Conservation (phyloP, 1,140 invertebrate genomes). For the Drosophila nasuta region DNA sequence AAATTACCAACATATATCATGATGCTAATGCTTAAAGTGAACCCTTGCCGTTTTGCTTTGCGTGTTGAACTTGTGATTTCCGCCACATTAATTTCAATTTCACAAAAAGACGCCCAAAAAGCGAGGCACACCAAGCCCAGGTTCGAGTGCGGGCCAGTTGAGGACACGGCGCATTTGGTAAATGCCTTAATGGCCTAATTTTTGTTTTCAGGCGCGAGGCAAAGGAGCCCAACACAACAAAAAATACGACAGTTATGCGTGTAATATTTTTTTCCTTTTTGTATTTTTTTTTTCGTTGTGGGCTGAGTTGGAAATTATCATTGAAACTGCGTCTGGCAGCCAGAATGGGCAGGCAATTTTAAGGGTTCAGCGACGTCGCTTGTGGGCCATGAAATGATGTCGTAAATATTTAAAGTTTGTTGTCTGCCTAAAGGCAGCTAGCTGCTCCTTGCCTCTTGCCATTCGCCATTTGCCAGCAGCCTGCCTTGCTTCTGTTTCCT, state of each 20-base stretch:
- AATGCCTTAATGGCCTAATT: conserved; percentile 83
- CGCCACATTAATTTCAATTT: conserved; percentile 82
- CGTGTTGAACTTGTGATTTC: conserved; percentile 82
- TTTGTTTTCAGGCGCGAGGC: conserved; percentile 64
- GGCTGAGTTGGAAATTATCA: conserved; percentile 66
- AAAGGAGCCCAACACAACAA: conserved; percentile 10
- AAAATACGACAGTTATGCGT: conserved; percentile 77
- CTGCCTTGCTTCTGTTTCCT: neutral
- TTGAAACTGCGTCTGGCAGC: conserved; percentile 54
- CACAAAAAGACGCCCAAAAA: conserved; percentile 61
- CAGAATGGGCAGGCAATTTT: conserved; percentile 32
- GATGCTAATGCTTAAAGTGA: conserved; percentile 59
- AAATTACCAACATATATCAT: conserved; percentile 78
- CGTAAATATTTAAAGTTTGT: conserved; percentile 83
- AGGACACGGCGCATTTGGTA: conserved; percentile 80
- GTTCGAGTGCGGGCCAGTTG: conserved; percentile 51
- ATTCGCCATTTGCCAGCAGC: neutral
- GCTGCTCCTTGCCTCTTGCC: conserved; percentile 4
- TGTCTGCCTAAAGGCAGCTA: conserved; percentile 56
- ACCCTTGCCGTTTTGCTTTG: conserved; percentile 64
- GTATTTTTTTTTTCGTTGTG: conserved; percentile 9
- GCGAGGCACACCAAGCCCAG: conserved; percentile 29
- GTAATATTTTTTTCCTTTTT: conserved; percentile 73
- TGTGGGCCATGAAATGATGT: conserved; percentile 82
- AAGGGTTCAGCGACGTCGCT: conserved; percentile 69